Conservation (phyloP, 2,797 vertebrate species). For the Acanthiza pusilla region DNA sequence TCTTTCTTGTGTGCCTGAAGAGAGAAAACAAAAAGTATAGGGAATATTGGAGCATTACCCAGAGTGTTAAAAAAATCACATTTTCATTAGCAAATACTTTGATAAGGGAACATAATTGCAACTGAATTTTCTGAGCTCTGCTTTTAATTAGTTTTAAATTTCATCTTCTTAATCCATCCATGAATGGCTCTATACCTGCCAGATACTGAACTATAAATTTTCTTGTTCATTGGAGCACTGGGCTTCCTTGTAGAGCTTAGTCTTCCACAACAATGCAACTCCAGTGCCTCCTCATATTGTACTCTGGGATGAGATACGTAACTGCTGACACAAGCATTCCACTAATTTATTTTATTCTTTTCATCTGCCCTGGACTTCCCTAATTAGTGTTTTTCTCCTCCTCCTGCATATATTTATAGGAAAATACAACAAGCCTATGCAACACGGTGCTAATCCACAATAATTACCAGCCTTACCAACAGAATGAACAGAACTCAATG, state of each 20-base stretch:
- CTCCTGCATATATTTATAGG: background rate
- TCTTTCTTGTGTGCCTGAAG: constrained; percentile 62
- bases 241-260: background rate
- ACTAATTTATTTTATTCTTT: background rate
- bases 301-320: background rate
- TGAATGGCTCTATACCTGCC: background rate
- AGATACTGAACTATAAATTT: background rate
- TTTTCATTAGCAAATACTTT: background rate
- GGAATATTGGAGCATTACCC: background rate
- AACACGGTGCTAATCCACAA: background rate
- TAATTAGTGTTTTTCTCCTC: background rate
- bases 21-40: background rate
- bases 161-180: background rate
- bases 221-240: background rate
- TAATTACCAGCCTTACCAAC: background rate
- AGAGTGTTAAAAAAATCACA: background rate
- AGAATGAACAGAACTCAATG: background rate
- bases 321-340: background rate
- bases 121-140: background rate
- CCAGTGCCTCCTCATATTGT: background rate
- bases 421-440: background rate
- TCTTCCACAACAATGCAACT: background rate
- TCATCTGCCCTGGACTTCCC: background rate
- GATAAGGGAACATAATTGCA: background rate
- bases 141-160: background rate